These are phyloP conservation scores for Ypsolopha sequella DNA, from an alignment of 2,888 invertebrate genomes.

Conservation along the genomic window DNA sequence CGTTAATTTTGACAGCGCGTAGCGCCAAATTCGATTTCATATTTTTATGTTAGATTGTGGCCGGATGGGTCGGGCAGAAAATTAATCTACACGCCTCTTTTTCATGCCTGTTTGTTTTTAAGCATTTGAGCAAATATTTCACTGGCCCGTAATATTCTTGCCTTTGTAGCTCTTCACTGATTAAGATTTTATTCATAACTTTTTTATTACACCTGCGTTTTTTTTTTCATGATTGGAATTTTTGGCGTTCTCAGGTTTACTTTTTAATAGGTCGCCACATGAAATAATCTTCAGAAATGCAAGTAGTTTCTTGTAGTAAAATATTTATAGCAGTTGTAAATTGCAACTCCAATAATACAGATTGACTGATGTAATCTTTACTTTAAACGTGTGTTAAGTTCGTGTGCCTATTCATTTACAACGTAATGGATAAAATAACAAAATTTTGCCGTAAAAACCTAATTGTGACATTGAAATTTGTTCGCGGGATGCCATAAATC, in stretches of 20 bases:
- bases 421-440: too few species aligned
- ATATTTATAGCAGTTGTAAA: not conserved
- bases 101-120: slow-evolving; percentile 59
- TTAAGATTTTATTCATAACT: slow-evolving; percentile 68
- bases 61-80: slow-evolving; percentile 35
- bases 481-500: too few species aligned
- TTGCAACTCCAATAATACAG: not conserved
- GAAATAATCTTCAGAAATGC: not conserved
- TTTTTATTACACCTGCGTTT: slow-evolving; percentile 5
- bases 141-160: slow-evolving; percentile 19
- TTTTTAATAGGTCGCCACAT: not conserved
- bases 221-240: not conserved
- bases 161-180: slow-evolving; percentile 36
- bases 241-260: not conserved
- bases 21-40: slow-evolving; percentile 46
- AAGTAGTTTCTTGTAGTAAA: not conserved
- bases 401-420: too few species aligned
- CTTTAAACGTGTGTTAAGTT: too few species aligned
- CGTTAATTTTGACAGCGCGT: slow-evolving; percentile 55
- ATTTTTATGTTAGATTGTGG: slow-evolving; percentile 24
- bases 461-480: too few species aligned
- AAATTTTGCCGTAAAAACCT: too few species aligned
- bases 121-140: slow-evolving; percentile 53
- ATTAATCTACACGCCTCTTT: slow-evolving; percentile 64
- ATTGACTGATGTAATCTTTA: too few species aligned